Base-by-base conservation (phyloP, 2,888 invertebrate species). In the Eretmocerus hayati region DNA sequence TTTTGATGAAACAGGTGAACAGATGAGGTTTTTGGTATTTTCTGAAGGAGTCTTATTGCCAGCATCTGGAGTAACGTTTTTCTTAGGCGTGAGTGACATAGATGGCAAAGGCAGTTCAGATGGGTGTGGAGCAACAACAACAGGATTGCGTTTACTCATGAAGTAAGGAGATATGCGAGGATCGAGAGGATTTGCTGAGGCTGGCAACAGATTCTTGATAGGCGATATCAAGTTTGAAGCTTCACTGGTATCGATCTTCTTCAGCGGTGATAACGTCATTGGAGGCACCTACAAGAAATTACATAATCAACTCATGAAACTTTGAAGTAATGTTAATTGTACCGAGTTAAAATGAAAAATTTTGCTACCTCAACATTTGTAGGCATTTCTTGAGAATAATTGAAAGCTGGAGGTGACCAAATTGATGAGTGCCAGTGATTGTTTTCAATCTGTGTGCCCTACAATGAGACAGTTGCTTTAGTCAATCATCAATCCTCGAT, bases 61-160 rank as follows among this genome's bases (percentile, higher is more conserved):
- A 21, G 51, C 54, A 4, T 50, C 52, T n/a, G 44, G 42, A n/a
- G 50, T 33, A 20, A 19, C 20, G 11, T 46, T 55, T 31, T 66
- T 65, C 39, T 65, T 67, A 0, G 67, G 64, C 20, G 65, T 67
- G 5, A 70, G 49, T 2, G 65, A 63, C 49, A 71, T 51, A 3
- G 68, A 67, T 20, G 71, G 71, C 36, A 69, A 56, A 3, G 71
- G 71, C 21, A 71, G 52, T 54, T 68, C 70, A 1, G 71, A 71
- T 3, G 71, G 71, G 58, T 71, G 71, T 3, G 71, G 71, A 16
- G 71, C 66, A n/a, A 65, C 56, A 9, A 13, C 8, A 3, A 70
- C 63, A 5, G 59, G 40, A 40, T 58, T 64, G 9, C 56, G 56
- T 31, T 63, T 62, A 4, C 56, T 53, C 5, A 58, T 54, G 42